phyloP scores from a whole-genome alignment of 2,888 invertebrate species.

The Volucella bombylans region DNA sequence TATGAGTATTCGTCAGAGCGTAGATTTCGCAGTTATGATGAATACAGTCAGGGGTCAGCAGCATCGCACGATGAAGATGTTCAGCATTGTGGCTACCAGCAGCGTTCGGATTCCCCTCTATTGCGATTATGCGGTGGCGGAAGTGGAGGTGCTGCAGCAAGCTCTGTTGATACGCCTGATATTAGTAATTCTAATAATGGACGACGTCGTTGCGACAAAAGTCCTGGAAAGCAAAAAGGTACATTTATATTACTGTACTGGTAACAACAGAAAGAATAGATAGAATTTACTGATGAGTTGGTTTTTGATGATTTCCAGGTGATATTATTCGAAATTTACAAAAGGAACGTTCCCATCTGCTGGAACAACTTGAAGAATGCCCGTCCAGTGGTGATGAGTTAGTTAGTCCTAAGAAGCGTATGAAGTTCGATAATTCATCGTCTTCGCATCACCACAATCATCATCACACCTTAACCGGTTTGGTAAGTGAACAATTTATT shows the following conservation, averaged over 20 bases:
- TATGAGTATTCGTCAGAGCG: conserved; percentile 80
- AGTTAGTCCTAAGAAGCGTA: conserved; percentile 86
- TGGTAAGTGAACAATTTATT: conserved; percentile 77
- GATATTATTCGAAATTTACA: conserved; percentile 86
- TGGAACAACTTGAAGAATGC: conserved; percentile 88
- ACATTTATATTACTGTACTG: conserved; percentile 19
- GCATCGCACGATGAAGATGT: conserved; percentile 86
- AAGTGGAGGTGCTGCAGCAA: conserved; percentile 76
- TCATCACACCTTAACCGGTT: conserved; percentile 77
- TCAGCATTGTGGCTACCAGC: conserved; percentile 65
- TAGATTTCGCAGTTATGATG: conserved; percentile 87
- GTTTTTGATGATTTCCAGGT: conserved; percentile 75
- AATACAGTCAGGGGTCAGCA: conserved; percentile 88
- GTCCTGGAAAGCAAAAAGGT: conserved; percentile 80
- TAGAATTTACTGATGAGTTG: neutral
- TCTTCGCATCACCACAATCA: conserved; percentile 80
- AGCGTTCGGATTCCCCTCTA: conserved; percentile 65
- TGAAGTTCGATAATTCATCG: conserved; percentile 84
- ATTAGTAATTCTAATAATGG: conserved; percentile 76
- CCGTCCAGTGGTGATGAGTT: conserved; percentile 88
- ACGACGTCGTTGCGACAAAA: conserved; percentile 82
- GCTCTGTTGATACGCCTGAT: conserved; percentile 77
- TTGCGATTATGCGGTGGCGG: conserved; percentile 75
- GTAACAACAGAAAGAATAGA: neutral
- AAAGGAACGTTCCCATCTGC: conserved; percentile 87